A percentile compares a stretch with the other conserved stretches of the same genome.
Evolutionary conservation across 2,113 vertebrate genomes (phyloP).

Genomic region (Corythornis vintsioides): DNA sequence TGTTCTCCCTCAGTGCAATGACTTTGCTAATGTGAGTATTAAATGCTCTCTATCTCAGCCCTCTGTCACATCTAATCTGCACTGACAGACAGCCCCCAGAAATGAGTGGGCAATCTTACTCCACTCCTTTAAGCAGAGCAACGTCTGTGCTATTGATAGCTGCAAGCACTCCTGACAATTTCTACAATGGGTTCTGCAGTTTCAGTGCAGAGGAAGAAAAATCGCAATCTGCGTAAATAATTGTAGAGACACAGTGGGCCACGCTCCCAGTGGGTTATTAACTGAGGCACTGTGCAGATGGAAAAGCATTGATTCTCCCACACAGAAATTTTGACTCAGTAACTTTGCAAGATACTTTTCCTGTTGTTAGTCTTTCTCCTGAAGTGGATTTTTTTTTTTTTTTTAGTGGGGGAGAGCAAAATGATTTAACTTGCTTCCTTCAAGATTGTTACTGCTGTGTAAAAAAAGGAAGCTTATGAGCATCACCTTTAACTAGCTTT

Average conservation of each 20-base stretch:
- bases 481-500: not conserved
- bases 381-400: not conserved
- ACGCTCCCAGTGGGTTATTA: slow-evolving; percentile 32
- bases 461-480: not conserved
- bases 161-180: not conserved
- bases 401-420: not conserved
- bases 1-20: not conserved
- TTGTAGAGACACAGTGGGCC: slow-evolving; percentile 42
- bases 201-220: not conserved
- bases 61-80: slow-evolving; percentile 36
- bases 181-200: slow-evolving; percentile 40
- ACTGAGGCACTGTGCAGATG: not conserved
- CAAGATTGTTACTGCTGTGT: not conserved
- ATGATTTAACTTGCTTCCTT: not conserved
- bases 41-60: slow-evolving; percentile 38
- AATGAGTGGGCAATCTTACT: slow-evolving; percentile 61
- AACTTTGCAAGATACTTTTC: slow-evolving; percentile 10
- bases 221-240: slow-evolving; percentile 31
- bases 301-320: slow-evolving; percentile 9
- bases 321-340: slow-evolving; percentile 25
- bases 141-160: slow-evolving; percentile 65
- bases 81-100: slow-evolving; percentile 65
- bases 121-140: slow-evolving; percentile 31
- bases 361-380: not conserved
- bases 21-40: slow-evolving; percentile 20